Base-by-base conservation (phyloP, 2,888 invertebrate species). In the Heteromurus nitidus region DNA sequence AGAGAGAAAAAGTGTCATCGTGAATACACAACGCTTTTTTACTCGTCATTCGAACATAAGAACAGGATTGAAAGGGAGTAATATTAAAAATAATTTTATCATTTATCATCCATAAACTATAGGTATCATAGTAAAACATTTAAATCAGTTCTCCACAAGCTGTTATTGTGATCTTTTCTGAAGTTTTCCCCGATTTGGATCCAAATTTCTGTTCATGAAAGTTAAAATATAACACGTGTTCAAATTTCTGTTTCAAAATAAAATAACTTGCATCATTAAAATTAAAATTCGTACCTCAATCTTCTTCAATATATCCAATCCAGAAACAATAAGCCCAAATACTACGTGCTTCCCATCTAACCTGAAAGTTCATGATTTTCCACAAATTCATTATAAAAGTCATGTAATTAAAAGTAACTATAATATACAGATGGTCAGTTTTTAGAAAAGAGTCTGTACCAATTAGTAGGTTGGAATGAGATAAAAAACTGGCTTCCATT, bases 401-500 rank as follows among this genome's bases (percentile, higher is more conserved):
- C 13, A 16, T 44, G 3, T 44, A 20, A 53, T 16, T 13, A 20
- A 44, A 44, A 30, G 3, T 13, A 30, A 42, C 64, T 31, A 58
- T 36, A n/a, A n/a, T n/a, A n/a, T n/a, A n/a, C n/a, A n/a, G n/a
- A n/a, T n/a, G n/a, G n/a, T n/a, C n/a, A n/a, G n/a, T n/a, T n/a
- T n/a, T n/a, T 22, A 60, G 20, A 20, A 7, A 18, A 16, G 18
- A 50, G 30, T 64, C 89, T 91, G 90, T 89, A 94, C 95, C 95
- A 92, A 74, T 92, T 91, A 16, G 92, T 91, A 87, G 90, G 95
- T 44, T 95, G 94, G 11, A 96, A 96, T 88, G 96, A 95, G 30
- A 99, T 91, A 89, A 99, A 99, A 91, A 99, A 99, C 90, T 99
- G 99, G 5, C 98, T 98, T 9, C 98, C 98, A 90, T 99, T 99